These are phyloP conservation scores for Philypnodon macrostomus DNA, from an alignment of 2,797 vertebrate genomes.

Conservation along the genomic window DNA sequence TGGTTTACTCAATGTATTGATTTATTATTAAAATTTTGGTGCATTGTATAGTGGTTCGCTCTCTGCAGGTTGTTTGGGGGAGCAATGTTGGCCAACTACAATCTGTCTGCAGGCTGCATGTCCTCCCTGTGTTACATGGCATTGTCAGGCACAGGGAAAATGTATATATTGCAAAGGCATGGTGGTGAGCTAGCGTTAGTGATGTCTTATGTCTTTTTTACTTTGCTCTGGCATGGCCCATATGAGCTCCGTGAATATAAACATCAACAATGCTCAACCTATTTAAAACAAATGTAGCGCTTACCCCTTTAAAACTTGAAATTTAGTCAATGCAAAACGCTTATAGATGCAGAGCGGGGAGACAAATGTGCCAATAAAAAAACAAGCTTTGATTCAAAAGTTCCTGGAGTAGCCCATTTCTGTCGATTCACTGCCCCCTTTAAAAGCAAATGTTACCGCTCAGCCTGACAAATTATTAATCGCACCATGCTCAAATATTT, in stretches of 20 bases:
- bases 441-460: constrained; percentile 74
- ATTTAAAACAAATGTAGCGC: constrained; percentile 13
- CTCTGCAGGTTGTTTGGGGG: too few species aligned
- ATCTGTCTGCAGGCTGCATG: too few species aligned
- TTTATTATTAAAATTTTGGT: too few species aligned
- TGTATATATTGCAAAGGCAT: constrained; percentile 36
- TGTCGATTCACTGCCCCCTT: constrained; percentile 52
- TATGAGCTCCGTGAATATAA: constrained; percentile 28
- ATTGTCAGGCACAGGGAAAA: too few species aligned
- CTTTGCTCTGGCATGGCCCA: constrained; percentile 19
- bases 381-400: constrained; percentile 49
- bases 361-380: constrained; percentile 36
- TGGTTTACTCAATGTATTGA: too few species aligned
- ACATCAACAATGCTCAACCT: constrained; percentile 20
- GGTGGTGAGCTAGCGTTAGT: constrained; percentile 17
- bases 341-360: constrained; percentile 21
- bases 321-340: constrained; percentile 25
- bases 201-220: constrained; percentile 19
- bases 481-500: constrained; percentile 67
- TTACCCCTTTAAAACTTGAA: constrained; percentile 27
- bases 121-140: too few species aligned
- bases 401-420: constrained; percentile 46
- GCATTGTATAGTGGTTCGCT: too few species aligned
- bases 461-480: constrained; percentile 72
- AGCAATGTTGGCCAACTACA: too few species aligned